Conservation (phyloP, 2,113 vertebrate genomes). For the western clawed frog (Xenopus tropicalis) region DNA sequence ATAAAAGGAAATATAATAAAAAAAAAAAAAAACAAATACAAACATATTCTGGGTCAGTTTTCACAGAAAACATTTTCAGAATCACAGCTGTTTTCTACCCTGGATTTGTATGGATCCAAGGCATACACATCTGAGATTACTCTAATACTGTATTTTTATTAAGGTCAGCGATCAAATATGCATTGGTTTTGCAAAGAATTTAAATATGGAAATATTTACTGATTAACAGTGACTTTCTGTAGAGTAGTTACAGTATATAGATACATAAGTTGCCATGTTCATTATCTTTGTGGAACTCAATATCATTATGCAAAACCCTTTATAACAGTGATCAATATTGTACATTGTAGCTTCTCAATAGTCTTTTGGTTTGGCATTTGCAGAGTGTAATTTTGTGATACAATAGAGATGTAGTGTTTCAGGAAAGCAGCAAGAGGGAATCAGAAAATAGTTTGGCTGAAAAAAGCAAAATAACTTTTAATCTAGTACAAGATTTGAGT, state of each 20-base stretch:
- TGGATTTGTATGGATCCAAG: neutral
- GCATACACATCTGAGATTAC: neutral
- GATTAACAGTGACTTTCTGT: neutral
- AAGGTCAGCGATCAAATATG: neutral
- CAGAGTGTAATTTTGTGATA: neutral
- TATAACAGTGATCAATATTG: neutral
- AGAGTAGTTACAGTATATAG: neutral
- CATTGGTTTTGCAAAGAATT: neutral
- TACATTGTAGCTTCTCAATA: neutral
- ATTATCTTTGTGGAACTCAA: neutral
- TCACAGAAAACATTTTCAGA: conserved; percentile 36
- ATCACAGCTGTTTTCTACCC: neutral
- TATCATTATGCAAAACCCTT: conserved; percentile 5
- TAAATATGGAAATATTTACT: neutral
- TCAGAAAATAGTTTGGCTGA: neutral
- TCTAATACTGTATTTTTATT: conserved; percentile 26
- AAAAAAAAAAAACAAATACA: conserved; percentile 12
- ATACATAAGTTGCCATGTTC: neutral
- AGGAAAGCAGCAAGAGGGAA: neutral
- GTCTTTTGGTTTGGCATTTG: neutral
- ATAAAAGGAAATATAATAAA: conserved; percentile 36
- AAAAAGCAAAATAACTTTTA: neutral
- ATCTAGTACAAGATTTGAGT: neutral
- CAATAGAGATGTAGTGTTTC: conserved; percentile 17
- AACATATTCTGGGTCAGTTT: conserved; percentile 36